Evolutionary conservation across 2,113 vertebrate species (phyloP).

Genomic region (Phaethornis superciliosus): DNA sequence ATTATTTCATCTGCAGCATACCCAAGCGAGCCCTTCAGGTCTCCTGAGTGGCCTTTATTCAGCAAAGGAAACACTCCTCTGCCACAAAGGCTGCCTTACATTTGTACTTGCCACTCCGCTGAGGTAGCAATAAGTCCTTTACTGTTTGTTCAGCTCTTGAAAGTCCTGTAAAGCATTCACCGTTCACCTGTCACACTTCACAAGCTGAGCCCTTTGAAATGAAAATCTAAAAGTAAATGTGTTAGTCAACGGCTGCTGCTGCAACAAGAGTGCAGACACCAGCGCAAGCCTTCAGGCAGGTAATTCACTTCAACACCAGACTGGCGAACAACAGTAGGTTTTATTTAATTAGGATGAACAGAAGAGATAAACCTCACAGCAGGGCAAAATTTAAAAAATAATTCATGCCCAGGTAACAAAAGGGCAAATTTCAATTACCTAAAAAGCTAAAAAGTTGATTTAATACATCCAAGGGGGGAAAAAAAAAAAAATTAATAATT

Average conservation of each 20-base stretch:
- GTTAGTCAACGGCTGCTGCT: conserved; percentile 13
- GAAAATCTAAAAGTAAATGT: conserved; percentile 57
- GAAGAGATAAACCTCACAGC: conserved; percentile 80
- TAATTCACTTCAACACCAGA: conserved; percentile 62
- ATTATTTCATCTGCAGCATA: background rate
- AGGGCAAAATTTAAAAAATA: conserved; percentile 75
- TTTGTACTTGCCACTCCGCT: background rate
- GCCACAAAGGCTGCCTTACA: conserved; percentile 17
- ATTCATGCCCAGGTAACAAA: conserved; percentile 77
- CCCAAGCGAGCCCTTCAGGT: background rate
- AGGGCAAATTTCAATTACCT: conserved; percentile 78
- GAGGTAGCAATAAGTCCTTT: conserved; percentile 35
- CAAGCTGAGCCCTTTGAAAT: conserved; percentile 67
- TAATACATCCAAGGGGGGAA: conserved; percentile 24
- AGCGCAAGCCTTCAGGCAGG: conserved; percentile 70
- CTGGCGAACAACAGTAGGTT: conserved; percentile 71
- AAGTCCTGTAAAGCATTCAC: conserved; percentile 61
- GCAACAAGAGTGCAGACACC: conserved; percentile 1
- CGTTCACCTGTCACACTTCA: conserved; percentile 57
- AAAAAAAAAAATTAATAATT: background rate
- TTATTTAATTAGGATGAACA: conserved; percentile 81
- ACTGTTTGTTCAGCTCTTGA: conserved; percentile 65
- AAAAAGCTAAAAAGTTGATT: conserved; percentile 63
- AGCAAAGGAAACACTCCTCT: background rate
- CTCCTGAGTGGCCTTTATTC: background rate